Evolutionary conservation across 2,113 vertebrate genomes (phyloP).

Genomic region (Pedionomus torquatus): DNA sequence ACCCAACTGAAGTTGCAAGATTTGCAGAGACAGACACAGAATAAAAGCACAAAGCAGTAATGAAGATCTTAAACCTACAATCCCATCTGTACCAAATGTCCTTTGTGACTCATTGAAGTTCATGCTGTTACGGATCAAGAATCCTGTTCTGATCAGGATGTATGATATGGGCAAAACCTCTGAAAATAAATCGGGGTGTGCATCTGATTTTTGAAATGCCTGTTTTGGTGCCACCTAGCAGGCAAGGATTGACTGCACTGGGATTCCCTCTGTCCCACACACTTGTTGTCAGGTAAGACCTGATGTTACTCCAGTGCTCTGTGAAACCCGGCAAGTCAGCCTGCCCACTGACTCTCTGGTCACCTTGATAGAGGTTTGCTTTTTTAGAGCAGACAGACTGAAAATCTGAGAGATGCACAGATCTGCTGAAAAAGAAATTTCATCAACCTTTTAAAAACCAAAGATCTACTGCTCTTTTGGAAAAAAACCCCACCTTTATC

Average conservation of each 20-base stretch:
- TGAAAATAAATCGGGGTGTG: background rate
- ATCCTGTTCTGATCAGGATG: background rate
- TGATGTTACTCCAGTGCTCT: background rate
- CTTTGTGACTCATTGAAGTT: background rate
- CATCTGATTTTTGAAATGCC: background rate
- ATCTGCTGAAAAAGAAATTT: background rate
- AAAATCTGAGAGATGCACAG: background rate
- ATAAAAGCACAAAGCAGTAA: background rate
- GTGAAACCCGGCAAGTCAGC: background rate
- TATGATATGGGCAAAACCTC: background rate
- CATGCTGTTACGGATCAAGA: background rate
- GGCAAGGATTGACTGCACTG: background rate
- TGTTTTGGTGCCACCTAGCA: background rate
- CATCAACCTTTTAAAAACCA: background rate
- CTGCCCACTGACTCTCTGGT: background rate
- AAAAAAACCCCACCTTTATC: background rate
- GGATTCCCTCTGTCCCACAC: background rate
- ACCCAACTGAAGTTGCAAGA: background rate
- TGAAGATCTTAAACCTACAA: background rate
- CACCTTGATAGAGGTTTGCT: background rate
- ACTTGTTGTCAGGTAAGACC: background rate
- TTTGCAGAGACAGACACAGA: background rate
- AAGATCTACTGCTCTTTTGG: background rate
- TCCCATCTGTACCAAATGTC: background rate
- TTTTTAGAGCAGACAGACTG: background rate